These are phyloP conservation scores for Reticulitermes lucifugus DNA, from an alignment of 2,888 invertebrate genomes.

Conservation along the genomic window DNA sequence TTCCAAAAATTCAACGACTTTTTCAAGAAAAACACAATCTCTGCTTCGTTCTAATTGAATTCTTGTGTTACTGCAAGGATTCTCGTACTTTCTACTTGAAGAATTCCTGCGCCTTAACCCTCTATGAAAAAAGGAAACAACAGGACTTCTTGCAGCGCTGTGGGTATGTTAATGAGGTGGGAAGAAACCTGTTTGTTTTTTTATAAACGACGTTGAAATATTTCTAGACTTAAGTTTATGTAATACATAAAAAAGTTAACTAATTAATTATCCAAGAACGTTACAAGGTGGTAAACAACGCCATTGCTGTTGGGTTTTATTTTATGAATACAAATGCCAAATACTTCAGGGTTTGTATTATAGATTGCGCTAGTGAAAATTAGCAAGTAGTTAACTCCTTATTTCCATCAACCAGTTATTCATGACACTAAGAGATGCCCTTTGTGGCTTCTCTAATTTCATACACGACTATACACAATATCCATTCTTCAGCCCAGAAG, in stretches of 20 bases:
- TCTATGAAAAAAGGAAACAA: background rate
- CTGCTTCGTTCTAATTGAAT: slow-evolving; percentile 5
- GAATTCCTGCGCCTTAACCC: background rate
- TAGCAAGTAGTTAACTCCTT: no score
- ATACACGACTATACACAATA: no score
- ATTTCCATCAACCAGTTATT: no score
- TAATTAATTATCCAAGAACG: slow-evolving; percentile 26
- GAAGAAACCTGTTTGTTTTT: background rate
- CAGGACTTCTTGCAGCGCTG: background rate
- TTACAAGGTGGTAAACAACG: background rate
- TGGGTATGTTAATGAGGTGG: slow-evolving; percentile 29
- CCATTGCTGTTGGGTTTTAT: background rate
- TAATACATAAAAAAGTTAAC: slow-evolving; percentile 5
- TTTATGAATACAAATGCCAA: background rate
- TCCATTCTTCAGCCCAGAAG: no score
- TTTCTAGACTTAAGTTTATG: slow-evolving; percentile 9
- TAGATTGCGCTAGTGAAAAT: no score
- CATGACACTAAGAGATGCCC: no score
- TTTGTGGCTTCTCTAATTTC: no score
- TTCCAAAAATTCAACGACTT: background rate
- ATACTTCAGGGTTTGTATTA: no score
- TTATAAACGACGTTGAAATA: slow-evolving; percentile 32
- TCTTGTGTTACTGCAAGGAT: slow-evolving; percentile 9
- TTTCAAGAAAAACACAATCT: background rate
- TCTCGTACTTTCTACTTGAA: slow-evolving; percentile 10